Percentiles rank a stretch among this genome's conserved stretches.
Conservation (phyloP, 2,888 invertebrate genomes). For the Lepidonotus clava region DNA sequence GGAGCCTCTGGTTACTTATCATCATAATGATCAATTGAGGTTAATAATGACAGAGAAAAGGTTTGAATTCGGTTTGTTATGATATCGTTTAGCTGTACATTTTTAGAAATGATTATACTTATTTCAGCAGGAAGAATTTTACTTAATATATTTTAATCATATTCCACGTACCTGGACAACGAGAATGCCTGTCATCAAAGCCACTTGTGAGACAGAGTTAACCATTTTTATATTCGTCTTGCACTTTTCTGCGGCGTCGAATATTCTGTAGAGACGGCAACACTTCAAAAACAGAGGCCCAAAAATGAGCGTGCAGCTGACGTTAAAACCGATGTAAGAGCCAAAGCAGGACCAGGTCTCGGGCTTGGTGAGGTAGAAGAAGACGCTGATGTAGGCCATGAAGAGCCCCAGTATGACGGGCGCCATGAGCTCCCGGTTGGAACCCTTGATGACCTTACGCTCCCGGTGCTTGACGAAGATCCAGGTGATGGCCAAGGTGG, state of each 20-base stretch:
- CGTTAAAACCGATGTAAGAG: constrained; percentile 24
- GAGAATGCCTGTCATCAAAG: background rate
- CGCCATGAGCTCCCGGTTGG: constrained; percentile 39
- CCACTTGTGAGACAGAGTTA: background rate
- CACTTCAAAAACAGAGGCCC: constrained; percentile 48
- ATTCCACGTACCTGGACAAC: background rate
- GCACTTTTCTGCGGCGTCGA: constrained; percentile 46
- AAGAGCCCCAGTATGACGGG: constrained; percentile 14
- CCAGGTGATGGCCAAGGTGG: background rate
- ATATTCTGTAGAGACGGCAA: constrained; percentile 36
- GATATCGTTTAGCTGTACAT: no score
- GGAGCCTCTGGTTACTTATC: no score
- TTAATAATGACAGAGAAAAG: no score
- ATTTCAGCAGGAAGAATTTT: background rate
- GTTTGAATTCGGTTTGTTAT: no score
- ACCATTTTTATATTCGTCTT: background rate
- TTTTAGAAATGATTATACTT: no score
- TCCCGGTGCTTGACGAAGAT: constrained; percentile 29
- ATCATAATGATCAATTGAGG: no score
- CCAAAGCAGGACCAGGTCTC: background rate
- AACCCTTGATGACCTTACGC: constrained; percentile 44
- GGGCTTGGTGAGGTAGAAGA: constrained; percentile 41
- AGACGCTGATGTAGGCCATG: background rate
- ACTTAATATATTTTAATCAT: background rate
- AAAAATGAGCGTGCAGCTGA: constrained; percentile 48